A percentile compares a stretch with the other conserved stretches of the same genome.
phyloP scores from a whole-genome alignment of 2,113 vertebrate genomes.

The Gasterosteus aculeatus region DNA sequence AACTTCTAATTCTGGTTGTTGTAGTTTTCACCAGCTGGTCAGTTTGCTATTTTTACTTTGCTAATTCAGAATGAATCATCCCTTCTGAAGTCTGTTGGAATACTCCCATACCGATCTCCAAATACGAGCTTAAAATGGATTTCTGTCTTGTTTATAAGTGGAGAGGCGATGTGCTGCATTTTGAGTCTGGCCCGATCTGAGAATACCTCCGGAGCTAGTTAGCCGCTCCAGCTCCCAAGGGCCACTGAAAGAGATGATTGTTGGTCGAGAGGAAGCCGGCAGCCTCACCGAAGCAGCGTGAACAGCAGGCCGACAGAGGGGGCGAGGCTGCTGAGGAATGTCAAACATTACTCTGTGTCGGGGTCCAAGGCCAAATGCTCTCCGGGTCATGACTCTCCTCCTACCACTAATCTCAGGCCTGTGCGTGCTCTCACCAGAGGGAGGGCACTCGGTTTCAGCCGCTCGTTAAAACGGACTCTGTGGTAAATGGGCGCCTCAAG shows the following conservation, averaged over 20 bases:
- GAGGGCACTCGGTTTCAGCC: background rate
- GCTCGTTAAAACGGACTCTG: background rate
- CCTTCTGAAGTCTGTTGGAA: background rate
- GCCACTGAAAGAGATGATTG: constrained; percentile 70
- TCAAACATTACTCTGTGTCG: constrained; percentile 63
- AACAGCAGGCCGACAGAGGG: constrained; percentile 39
- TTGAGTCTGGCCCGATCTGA: constrained; percentile 57
- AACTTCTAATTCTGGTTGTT: constrained; percentile 57
- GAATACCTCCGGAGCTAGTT: constrained; percentile 54
- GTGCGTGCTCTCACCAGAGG: constrained; percentile 1
- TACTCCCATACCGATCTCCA: background rate
- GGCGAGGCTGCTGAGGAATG: constrained; percentile 72
- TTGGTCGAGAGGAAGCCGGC: constrained; percentile 60
- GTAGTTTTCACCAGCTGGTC: constrained; percentile 46
- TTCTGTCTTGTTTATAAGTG: constrained; percentile 67
- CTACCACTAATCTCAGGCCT: constrained; percentile 21
- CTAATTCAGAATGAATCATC: constrained; percentile 25
- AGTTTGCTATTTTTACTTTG: constrained; percentile 47
- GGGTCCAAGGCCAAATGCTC: constrained; percentile 69
- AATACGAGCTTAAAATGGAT: constrained; percentile 17
- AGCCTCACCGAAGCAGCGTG: constrained; percentile 40
- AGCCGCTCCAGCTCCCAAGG: constrained; percentile 56
- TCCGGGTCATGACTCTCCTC: constrained; percentile 58
- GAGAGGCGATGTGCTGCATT: constrained; percentile 52
- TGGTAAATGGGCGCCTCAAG: background rate